Evolutionary conservation across 2,113 vertebrate genomes (phyloP), one percentile per base, ranked within the genome.

Genomic region (Onychostruthus taczanowskii): DNA sequence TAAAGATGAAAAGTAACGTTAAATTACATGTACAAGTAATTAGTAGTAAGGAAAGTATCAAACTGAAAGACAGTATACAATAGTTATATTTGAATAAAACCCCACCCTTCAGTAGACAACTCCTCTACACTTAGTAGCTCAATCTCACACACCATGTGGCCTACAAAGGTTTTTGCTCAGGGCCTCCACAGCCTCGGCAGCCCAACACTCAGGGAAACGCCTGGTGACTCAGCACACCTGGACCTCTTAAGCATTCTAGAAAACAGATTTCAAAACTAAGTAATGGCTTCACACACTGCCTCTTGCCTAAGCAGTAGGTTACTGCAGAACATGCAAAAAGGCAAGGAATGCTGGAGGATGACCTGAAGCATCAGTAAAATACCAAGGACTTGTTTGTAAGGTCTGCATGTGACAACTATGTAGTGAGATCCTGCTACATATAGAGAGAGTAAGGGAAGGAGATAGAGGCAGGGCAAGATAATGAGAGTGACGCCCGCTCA

Each of bases 391-490:
- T 39, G 37, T 37, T 37, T 4, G 19, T 35, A 74, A 74, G 6
- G 11, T 10, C 7, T 13, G 30, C 53, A 37, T 2, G 0, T 9
- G 46, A 59, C 49, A 63, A 19, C 44, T 20, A 3, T 3, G 9
- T 6, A 73, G 39, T 8, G 20, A 91, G 14, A 79, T 37, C 19
- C 52, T 79, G 52, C 44, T 44, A 59, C 1, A 0, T 6, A 30
- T 2, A 10, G 16, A 75, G 23, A 87, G 20, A 64, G 33, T 1
- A 68, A 87, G 87, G 39, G 35, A 87, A 68, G 5, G 10, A 59
- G 23, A 15, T 4, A 50, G 0, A 0, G 35, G 16, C n/a, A 68
- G 16, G 53, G 16, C 33, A 77, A 20, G 44, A 39, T 41, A 66
- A 72, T 6, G 27, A 77, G 16, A 61, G 18, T 3, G 0, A 8